A percentile compares a stretch with the other conserved stretches of the same genome.
Conservation (phyloP, 2,888 invertebrate species). For the Lymantria monacha region DNA sequence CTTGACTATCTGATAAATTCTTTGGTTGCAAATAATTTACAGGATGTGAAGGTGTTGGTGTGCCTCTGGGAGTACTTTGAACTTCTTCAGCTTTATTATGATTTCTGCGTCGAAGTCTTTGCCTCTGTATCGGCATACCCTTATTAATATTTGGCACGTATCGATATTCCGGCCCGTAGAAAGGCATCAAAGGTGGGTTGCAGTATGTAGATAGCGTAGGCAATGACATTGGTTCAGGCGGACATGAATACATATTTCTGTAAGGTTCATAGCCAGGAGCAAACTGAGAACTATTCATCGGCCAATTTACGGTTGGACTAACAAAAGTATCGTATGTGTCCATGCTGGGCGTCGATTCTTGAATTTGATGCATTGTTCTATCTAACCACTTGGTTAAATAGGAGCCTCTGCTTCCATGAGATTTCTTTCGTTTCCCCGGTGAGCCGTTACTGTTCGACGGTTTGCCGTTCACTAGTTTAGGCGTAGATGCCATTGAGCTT, state of each 20-base stretch:
- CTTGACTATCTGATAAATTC: slow-evolving; percentile 69
- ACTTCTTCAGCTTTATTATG: slow-evolving; percentile 60
- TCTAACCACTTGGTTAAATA: slow-evolving; percentile 79
- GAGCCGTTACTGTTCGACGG: slow-evolving; percentile 62
- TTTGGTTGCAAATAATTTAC: slow-evolving; percentile 68
- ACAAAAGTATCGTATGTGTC: slow-evolving; percentile 64
- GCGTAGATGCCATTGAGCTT: slow-evolving; percentile 68
- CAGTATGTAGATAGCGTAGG: slow-evolving; percentile 84
- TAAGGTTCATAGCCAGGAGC: slow-evolving; percentile 72
- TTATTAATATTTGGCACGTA: slow-evolving; percentile 61
- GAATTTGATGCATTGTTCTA: slow-evolving; percentile 71
- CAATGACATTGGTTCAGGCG: slow-evolving; percentile 84
- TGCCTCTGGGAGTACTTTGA: slow-evolving; percentile 45
- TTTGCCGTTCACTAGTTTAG: slow-evolving; percentile 71
- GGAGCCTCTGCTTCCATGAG: slow-evolving; percentile 64
- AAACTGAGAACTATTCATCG: slow-evolving; percentile 57
- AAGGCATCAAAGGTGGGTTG: slow-evolving; percentile 50
- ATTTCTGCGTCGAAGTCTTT: slow-evolving; percentile 52
- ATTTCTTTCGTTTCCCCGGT: slow-evolving; percentile 77
- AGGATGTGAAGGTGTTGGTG: slow-evolving; percentile 31
- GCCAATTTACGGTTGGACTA: slow-evolving; percentile 57
- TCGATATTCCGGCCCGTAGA: slow-evolving; percentile 60
- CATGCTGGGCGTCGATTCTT: slow-evolving; percentile 63
- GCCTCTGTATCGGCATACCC: slow-evolving; percentile 61
- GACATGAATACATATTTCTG: slow-evolving; percentile 77